Evolutionary conservation across 1,140 invertebrate species (phyloP), one percentile per base, ranked within the genome.

Genomic region (Drosophila miranda): DNA sequence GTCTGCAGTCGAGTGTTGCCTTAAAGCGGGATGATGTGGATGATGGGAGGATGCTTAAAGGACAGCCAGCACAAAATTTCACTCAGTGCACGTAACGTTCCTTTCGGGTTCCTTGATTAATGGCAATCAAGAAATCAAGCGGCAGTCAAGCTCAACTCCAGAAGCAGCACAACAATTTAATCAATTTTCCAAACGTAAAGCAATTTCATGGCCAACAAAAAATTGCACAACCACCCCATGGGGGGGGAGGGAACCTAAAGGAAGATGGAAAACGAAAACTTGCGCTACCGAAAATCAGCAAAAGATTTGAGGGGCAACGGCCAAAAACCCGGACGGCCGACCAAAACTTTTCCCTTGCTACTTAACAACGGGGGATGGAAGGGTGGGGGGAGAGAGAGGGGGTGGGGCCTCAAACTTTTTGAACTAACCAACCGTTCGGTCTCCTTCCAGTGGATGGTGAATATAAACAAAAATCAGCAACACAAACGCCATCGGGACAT

Each of bases 381-480:
- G 30, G 9, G 8, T 0, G 8, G 30, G 8, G 30, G 30, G 9
- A 8, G 30, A 2, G 26, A 0, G 6, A 6, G 42, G 41, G 41
- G 7, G 28, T 2, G 8, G 3, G 30, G 30, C 51, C 51, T 30
- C 19, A 77, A 84, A 84, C 68, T 80, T 84, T 84, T 51, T 51
- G 43, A 74, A 75, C 71, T 59, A 68, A 84, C 81, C 70, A 86
- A 86, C 57, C 76, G 59, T 58, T 78, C 57, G 78, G 19, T 19
- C 51, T 76, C 60, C 57, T 26, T 52, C 45, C 66, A 90, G 89
- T 90, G 68, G 90, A 91, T 90, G 90, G 89, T 61, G 90, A 91
- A 88, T 91, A 90, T 82, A 91, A 91, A 90, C 90, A 91, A 82
- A 91, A 91, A 90, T 91, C 90, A 90, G 90, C 90, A 82, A 91